These are phyloP conservation scores for Cryptotis parvus DNA, from an alignment of 2,113 vertebrate genomes.

Conservation along the genomic window DNA sequence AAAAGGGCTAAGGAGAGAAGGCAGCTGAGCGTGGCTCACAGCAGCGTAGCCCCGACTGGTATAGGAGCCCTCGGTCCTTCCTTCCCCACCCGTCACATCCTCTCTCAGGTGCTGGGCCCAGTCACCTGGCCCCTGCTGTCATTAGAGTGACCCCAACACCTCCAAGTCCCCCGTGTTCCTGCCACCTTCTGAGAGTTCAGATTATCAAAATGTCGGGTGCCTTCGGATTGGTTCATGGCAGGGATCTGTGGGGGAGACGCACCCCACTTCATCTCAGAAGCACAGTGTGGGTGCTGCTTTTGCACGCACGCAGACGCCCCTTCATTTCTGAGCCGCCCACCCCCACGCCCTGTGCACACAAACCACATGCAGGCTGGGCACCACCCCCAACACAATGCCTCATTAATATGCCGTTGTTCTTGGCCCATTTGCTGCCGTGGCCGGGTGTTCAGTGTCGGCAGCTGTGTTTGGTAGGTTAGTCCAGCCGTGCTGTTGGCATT, in stretches of 20 bases:
- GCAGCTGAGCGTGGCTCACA: too few species aligned
- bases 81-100: too few species aligned
- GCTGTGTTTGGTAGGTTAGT: constrained; percentile 85
- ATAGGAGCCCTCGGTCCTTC: too few species aligned
- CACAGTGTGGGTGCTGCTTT: neutral
- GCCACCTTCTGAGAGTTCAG: neutral
- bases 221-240: neutral
- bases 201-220: rapidly evolving
- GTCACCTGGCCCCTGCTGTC: neutral
- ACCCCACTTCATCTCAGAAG: neutral
- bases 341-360: neutral
- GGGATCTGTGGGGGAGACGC: neutral
- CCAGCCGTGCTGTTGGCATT: constrained; percentile 82
- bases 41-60: too few species aligned
- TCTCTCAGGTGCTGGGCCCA: too few species aligned
- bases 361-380: neutral
- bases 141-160: neutral
- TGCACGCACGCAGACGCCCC: neutral
- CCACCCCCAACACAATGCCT: constrained; percentile 48
- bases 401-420: constrained; percentile 82
- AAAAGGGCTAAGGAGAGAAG: neutral
- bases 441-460: constrained; percentile 80
- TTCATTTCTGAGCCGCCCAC: neutral
- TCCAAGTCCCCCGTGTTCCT: neutral
- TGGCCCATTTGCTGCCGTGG: constrained; percentile 79